Conservation (phyloP, 2,888 invertebrate species). For the Smittia aterrima region DNA sequence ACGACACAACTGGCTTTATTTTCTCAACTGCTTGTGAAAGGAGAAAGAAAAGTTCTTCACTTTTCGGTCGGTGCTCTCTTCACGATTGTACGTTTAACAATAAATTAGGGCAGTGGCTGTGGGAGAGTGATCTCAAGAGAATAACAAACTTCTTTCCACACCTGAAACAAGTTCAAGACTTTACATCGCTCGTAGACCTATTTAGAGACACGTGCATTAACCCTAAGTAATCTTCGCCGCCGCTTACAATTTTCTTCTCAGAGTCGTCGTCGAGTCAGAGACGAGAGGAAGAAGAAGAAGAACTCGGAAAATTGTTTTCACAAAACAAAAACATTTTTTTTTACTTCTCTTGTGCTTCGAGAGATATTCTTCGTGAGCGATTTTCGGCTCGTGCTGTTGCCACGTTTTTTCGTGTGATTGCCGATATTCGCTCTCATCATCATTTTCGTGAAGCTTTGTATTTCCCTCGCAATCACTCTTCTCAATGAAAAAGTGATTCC, state of each 20-base stretch:
- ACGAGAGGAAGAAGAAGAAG: neutral
- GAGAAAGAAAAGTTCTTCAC: constrained; percentile 25
- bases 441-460: neutral
- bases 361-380: neutral
- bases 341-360: neutral
- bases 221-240: no score
- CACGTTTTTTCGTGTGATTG: constrained; percentile 6
- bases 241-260: no score
- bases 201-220: no score
- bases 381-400: constrained; percentile 22
- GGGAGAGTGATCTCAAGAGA: neutral
- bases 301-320: neutral
- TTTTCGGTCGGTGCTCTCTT: constrained; percentile 29
- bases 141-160: no score
- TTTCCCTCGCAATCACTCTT: constrained; percentile 10
- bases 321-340: neutral
- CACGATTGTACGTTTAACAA: neutral
- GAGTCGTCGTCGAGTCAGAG: neutral
- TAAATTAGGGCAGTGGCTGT: constrained; percentile 12
- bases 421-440: no score
- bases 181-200: no score
- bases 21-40: constrained; percentile 23
- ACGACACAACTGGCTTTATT: constrained; percentile 19
- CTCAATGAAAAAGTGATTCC: neutral
- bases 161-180: no score